These are phyloP conservation scores for Meleagris gallopavo DNA, from an alignment of 2,113 vertebrate species.

Conservation along the genomic window DNA sequence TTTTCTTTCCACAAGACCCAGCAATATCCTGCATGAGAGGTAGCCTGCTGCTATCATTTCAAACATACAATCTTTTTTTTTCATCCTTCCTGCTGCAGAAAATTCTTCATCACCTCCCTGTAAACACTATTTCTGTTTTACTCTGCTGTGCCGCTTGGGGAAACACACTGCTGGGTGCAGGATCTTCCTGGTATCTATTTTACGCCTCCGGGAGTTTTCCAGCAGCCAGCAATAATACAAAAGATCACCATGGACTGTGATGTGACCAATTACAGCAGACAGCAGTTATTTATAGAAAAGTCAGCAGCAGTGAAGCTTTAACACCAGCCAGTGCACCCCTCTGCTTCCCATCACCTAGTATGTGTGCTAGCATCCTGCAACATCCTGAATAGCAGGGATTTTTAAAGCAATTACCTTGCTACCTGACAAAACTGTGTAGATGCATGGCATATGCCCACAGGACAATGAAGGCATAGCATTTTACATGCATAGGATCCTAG, in stretches of 20 bases:
- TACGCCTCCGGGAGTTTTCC: constrained; percentile 52
- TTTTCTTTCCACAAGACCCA: constrained; percentile 31
- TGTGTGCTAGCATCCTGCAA: not conserved
- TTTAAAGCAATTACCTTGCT: constrained; percentile 31
- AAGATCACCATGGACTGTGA: constrained; percentile 49
- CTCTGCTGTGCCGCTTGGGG: constrained; percentile 4
- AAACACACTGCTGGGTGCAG: constrained; percentile 31
- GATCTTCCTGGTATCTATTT: constrained; percentile 58
- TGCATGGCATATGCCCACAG: not conserved
- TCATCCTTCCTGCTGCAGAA: constrained; percentile 28
- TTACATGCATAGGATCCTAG: not conserved
- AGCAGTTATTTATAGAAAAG: constrained; percentile 67
- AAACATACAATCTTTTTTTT: not conserved
- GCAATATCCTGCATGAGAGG: constrained; percentile 29
- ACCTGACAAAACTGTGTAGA: not conserved
- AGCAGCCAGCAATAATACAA: constrained; percentile 59
- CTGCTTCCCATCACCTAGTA: constrained; percentile 14
- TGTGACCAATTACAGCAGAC: constrained; percentile 66
- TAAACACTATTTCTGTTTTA: constrained; percentile 44
- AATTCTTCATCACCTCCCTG: constrained; percentile 37
- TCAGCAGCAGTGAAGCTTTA: constrained; percentile 40
- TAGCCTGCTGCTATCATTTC: constrained; percentile 48
- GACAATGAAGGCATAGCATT: not conserved
- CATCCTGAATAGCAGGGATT: not conserved
- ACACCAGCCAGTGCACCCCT: constrained; percentile 29